Percentiles rank a stretch among this genome's conserved stretches.
phyloP scores from a whole-genome alignment of 2,888 invertebrate genomes.

The Tethea ocularis region DNA sequence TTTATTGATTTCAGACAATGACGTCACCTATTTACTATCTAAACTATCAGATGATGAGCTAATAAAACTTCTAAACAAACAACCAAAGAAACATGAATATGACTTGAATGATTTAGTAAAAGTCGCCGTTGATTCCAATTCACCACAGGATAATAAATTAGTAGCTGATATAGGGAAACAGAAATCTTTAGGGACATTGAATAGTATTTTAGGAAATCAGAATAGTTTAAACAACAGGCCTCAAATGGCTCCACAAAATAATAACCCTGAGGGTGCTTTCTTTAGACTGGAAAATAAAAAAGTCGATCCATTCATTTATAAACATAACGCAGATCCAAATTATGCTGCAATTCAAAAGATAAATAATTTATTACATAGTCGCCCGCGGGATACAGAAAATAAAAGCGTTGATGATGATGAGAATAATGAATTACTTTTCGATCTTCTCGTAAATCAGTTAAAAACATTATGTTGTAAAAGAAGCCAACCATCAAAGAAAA shows the following conservation, averaged over 20 bases:
- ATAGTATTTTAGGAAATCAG: conserved; percentile 22
- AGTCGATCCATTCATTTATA: conserved; percentile 49
- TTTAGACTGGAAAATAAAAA: conserved; percentile 64
- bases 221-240: conserved; percentile 32
- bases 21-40: conserved; percentile 64
- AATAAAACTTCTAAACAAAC: conserved; percentile 58
- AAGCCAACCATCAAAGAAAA: conserved; percentile 34
- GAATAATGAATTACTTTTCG: conserved; percentile 68
- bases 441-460: conserved; percentile 68
- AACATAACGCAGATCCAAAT: conserved; percentile 45
- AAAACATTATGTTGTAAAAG: conserved; percentile 72
- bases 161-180: conserved; percentile 14
- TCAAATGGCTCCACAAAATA: conserved; percentile 29
- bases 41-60: conserved; percentile 70
- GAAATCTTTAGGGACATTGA: conserved; percentile 12
- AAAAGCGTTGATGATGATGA: conserved; percentile 48
- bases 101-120: conserved; percentile 59
- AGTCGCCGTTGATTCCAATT: conserved; percentile 41
- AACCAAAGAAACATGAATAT: conserved; percentile 60
- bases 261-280: conserved; percentile 40
- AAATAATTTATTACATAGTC: conserved; percentile 57
- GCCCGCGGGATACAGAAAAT: conserved; percentile 40
- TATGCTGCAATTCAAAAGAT: conserved; percentile 62
- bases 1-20: conserved; percentile 51
- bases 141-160: conserved; percentile 20